Percentiles rank a stretch among this genome's conserved stretches.
These are phyloP conservation scores for Lutraria lutraria DNA, from an alignment of 2,888 invertebrate species.

Conservation along the genomic window DNA sequence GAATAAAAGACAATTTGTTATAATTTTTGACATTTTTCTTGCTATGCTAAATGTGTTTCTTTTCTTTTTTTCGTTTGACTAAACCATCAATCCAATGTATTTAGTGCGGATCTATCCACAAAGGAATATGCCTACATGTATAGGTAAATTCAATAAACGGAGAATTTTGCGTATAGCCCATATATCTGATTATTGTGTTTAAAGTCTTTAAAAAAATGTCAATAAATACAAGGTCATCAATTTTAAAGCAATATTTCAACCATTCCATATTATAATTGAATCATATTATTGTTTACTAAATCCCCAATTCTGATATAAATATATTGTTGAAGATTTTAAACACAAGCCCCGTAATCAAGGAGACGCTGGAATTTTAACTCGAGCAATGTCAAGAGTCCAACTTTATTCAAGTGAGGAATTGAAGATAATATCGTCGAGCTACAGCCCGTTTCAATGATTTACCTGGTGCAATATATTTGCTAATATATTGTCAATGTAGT, in stretches of 20 bases:
- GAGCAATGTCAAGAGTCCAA: constrained; percentile 64
- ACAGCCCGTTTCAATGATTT: constrained; percentile 41
- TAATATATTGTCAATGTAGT: neutral
- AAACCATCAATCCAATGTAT: too few species aligned
- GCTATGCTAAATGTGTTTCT: neutral
- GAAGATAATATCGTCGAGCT: constrained; percentile 25
- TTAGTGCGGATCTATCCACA: too few species aligned
- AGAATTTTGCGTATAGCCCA: neutral
- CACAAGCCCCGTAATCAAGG: constrained; percentile 39
- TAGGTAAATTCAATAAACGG: too few species aligned
- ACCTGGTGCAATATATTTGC: neutral
- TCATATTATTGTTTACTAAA: constrained; percentile 48
- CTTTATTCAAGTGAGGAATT: constrained; percentile 60
- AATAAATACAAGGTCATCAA: constrained; percentile 10
- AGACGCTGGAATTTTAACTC: constrained; percentile 60
- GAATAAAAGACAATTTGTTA: too few species aligned
- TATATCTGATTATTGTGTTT: neutral
- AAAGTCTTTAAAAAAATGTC: neutral
- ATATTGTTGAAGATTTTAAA: constrained; percentile 45
- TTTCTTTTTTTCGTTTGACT: neutral
- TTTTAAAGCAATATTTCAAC: neutral
- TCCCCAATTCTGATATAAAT: constrained; percentile 37
- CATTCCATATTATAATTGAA: constrained; percentile 29
- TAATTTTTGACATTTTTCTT: neutral
- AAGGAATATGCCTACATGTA: too few species aligned